Conservation (phyloP, 2,113 vertebrate species). For the Kryptolebias marmoratus region DNA sequence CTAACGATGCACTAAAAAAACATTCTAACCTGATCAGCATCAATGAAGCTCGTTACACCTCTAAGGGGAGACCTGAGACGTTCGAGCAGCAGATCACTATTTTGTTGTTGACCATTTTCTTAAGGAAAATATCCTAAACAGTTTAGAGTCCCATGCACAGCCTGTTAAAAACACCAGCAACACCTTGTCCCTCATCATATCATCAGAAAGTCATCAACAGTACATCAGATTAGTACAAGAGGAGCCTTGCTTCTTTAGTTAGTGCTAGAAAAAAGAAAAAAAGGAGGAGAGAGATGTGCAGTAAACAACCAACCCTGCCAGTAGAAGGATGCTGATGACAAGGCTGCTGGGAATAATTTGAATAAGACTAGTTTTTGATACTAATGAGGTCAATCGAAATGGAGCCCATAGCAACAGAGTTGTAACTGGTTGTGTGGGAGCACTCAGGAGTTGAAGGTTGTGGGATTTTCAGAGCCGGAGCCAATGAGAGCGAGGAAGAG, state of each 20-base stretch:
- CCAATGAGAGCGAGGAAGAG: conserved; percentile 42
- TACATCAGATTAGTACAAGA: too few relatives aligned
- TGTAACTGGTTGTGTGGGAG: conserved; percentile 66
- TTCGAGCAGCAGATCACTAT: too few relatives aligned
- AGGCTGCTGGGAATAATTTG: conserved; percentile 69
- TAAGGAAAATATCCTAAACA: too few relatives aligned
- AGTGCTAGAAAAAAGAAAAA: not conserved
- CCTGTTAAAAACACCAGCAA: too few relatives aligned
- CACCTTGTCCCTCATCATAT: too few relatives aligned
- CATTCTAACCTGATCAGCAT: too few relatives aligned
- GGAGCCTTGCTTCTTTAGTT: not conserved
- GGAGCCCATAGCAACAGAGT: conserved; percentile 78
- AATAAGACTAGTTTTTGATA: conserved; percentile 72
- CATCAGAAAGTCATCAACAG: too few relatives aligned
- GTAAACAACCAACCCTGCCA: not conserved
- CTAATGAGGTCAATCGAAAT: conserved; percentile 77
- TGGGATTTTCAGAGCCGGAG: conserved; percentile 46
- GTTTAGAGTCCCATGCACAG: too few relatives aligned
- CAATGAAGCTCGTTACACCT: too few relatives aligned
- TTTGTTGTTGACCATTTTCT: too few relatives aligned
- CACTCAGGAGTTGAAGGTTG: conserved; percentile 49
- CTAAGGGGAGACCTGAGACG: too few relatives aligned
- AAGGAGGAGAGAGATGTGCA: not conserved
- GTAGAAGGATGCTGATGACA: conserved; percentile 45
- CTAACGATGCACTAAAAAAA: too few relatives aligned